phyloP scores from a whole-genome alignment of 2,888 invertebrate genomes.

The Drosophila nr. medialis region DNA sequence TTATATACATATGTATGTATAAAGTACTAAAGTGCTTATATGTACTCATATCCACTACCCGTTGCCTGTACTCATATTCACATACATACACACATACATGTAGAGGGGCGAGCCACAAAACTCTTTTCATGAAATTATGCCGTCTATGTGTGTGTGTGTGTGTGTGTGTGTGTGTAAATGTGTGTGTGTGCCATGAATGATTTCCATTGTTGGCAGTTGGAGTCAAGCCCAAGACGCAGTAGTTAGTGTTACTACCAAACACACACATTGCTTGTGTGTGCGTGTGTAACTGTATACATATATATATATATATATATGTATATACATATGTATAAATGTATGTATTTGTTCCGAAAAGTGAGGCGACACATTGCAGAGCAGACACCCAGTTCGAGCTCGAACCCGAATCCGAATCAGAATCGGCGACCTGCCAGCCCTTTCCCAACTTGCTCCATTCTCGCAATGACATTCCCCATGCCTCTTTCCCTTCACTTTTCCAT shows the following conservation, averaged over 20 bases:
- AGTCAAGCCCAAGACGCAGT: constrained; percentile 53
- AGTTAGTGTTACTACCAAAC: constrained; percentile 41
- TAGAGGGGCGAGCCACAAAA: constrained; percentile 50
- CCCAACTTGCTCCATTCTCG: constrained; percentile 7
- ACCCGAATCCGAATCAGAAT: constrained; percentile 1
- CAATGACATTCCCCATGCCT: background rate
- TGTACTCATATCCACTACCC: background rate
- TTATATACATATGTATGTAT: background rate
- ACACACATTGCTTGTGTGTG: constrained; percentile 7
- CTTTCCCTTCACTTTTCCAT: background rate
- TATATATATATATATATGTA: constrained; percentile 23
- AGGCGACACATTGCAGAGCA: constrained; percentile 54
- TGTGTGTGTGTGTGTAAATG: constrained; percentile 33
- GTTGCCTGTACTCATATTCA: background rate
- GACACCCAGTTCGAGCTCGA: constrained; percentile 12
- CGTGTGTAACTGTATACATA: background rate
- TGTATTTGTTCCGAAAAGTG: constrained; percentile 58
- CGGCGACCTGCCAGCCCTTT: constrained; percentile 1
- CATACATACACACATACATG: background rate
- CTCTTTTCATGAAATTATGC: constrained; percentile 47
- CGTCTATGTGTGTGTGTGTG: constrained; percentile 13
- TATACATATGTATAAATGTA: constrained; percentile 14
- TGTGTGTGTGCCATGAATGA: constrained; percentile 62
- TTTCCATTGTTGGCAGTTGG: constrained; percentile 67
- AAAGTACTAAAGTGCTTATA: background rate